Conservation (phyloP, 2,113 vertebrate genomes). For the Callipepla californica region DNA sequence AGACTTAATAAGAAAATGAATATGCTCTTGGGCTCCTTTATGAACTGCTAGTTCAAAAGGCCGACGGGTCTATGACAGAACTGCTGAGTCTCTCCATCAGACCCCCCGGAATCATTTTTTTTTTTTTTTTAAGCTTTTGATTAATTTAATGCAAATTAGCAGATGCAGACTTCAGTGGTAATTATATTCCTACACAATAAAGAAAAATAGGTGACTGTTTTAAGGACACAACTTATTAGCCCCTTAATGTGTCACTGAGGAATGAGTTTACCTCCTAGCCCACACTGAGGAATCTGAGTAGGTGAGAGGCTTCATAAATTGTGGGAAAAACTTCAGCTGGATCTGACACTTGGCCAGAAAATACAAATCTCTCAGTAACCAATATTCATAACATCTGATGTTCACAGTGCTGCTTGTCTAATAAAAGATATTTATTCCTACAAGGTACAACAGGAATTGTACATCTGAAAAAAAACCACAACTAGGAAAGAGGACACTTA, state of each 20-base stretch:
- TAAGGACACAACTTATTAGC: not conserved
- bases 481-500: not conserved
- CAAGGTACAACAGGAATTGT: not conserved
- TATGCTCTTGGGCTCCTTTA: fast-evolving
- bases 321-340: not conserved
- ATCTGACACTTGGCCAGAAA: not conserved
- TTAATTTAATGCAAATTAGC: not conserved
- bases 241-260: not conserved
- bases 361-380: not conserved
- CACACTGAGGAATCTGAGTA: not conserved
- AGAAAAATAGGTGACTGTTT: not conserved
- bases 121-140: not conserved
- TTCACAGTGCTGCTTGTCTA: not conserved
- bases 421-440: not conserved
- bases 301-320: not conserved
- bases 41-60: not conserved
- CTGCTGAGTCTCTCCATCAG: not conserved
- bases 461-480: not conserved
- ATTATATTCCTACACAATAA: not conserved
- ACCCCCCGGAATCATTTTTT: not conserved
- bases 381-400: too few relatives aligned
- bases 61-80: not conserved
- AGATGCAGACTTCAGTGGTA: not conserved
- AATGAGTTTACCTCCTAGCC: not conserved
- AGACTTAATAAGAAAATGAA: not conserved